Percentiles rank a stretch among this genome's conserved stretches.
phyloP scores from a whole-genome alignment of 2,888 invertebrate species.

The Antitype chi region DNA sequence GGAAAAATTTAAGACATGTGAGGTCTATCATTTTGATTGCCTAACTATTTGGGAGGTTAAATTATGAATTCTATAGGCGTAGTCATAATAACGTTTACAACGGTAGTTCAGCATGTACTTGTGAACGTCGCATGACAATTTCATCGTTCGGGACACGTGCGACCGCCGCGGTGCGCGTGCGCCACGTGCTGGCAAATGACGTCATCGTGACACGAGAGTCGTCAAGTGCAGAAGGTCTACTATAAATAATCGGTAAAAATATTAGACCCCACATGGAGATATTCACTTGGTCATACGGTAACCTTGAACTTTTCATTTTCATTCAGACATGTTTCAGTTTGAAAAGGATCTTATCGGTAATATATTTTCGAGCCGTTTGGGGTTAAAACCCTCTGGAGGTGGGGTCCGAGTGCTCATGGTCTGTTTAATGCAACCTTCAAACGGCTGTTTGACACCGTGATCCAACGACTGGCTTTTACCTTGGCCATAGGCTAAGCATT shows the following conservation, averaged over 20 bases:
- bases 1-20: background rate
- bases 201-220: background rate
- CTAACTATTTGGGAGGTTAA: background rate
- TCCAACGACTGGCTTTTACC: too few relatives aligned
- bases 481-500: too few relatives aligned
- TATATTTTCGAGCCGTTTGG: background rate
- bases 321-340: background rate
- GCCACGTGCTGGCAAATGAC: slow-evolving; percentile 48
- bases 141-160: slow-evolving; percentile 51
- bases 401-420: background rate
- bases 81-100: background rate
- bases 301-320: background rate
- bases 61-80: slow-evolving; percentile 3
- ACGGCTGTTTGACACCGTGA: background rate
- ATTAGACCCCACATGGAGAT: background rate
- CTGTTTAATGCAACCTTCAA: background rate
- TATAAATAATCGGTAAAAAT: background rate
- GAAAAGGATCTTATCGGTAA: background rate
- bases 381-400: background rate
- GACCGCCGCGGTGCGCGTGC: slow-evolving; percentile 44
- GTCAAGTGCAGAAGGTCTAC: slow-evolving; percentile 27
- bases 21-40: slow-evolving; percentile 1
- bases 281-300: background rate
- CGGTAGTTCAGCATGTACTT: background rate
- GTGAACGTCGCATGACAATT: slow-evolving; percentile 8